These are phyloP conservation scores for Cottoperca gobio DNA, from an alignment of 2,797 vertebrate genomes.

Conservation along the genomic window DNA sequence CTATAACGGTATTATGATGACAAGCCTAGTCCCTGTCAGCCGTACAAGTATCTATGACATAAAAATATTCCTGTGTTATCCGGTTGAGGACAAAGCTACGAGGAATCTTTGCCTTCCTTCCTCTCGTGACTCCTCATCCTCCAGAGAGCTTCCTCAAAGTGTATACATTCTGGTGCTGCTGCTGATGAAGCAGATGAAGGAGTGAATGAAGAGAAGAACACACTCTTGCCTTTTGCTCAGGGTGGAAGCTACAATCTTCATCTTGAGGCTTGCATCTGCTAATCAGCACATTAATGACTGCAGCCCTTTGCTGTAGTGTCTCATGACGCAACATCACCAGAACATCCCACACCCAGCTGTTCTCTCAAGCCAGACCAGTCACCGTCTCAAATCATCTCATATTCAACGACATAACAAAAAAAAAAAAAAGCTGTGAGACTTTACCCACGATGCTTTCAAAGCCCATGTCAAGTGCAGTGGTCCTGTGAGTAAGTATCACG, in stretches of 20 bases:
- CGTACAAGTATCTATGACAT: too few relatives aligned
- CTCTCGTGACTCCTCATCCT: not conserved
- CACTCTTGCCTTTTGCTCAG: slow-evolving; percentile 30
- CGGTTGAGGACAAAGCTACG: not conserved
- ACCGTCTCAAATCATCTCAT: not conserved
- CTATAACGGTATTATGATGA: too few relatives aligned
- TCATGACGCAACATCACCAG: slow-evolving; percentile 19
- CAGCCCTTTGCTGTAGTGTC: slow-evolving; percentile 28
- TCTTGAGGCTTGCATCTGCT: slow-evolving; percentile 50
- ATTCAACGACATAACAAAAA: slow-evolving; percentile 16
- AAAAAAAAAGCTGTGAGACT: slow-evolving; percentile 33
- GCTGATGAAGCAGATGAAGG: slow-evolving; percentile 35
- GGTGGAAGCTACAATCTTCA: slow-evolving; percentile 11
- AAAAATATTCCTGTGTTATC: not conserved
- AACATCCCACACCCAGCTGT: slow-evolving; percentile 2
- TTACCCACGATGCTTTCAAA: slow-evolving; percentile 23
- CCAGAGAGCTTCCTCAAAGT: not conserved
- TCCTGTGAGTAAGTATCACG: slow-evolving; percentile 73
- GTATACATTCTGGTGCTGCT: slow-evolving; percentile 6
- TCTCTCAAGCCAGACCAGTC: slow-evolving; percentile 8
- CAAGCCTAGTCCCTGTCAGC: too few relatives aligned
- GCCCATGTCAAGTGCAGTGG: slow-evolving; percentile 57
- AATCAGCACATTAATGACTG: slow-evolving; percentile 59
- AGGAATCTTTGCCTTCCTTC: not conserved
- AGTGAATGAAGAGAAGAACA: slow-evolving; percentile 17